Percentiles rank a stretch among this genome's conserved stretches.
phyloP scores from a whole-genome alignment of 2,113 vertebrate genomes.

The Pteruthius melanotis region DNA sequence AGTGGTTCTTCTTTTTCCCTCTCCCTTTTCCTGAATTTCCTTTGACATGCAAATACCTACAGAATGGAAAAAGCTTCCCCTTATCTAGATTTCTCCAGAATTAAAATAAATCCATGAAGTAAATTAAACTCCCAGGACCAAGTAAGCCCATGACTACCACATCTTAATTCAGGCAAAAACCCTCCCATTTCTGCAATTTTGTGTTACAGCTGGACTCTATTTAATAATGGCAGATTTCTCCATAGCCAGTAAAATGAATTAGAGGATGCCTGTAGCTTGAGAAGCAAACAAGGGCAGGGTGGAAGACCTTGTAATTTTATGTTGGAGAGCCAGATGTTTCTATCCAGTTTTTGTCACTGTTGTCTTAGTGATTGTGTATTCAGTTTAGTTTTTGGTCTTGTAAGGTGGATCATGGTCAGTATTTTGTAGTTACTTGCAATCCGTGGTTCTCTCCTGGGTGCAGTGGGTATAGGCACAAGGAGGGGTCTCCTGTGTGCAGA shows the following conservation, averaged over 20 bases:
- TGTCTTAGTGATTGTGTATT: background rate
- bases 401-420: background rate
- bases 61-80: background rate
- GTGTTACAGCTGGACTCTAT: background rate
- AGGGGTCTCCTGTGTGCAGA: background rate
- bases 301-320: background rate
- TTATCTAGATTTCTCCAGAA: background rate
- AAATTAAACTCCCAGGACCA: background rate
- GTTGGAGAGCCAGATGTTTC: background rate
- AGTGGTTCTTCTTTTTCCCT: background rate
- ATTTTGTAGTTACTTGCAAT: background rate
- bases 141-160: background rate
- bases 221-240: background rate
- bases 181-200: background rate
- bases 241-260: background rate
- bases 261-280: background rate
- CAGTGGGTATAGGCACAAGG: background rate
- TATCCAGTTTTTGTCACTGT: background rate
- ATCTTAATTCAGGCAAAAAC: background rate
- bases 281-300: background rate
- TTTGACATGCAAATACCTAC: background rate
- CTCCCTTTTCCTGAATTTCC: background rate
- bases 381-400: background rate
- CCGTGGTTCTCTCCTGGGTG: background rate
- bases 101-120: background rate